Base-by-base conservation (phyloP, 2,888 invertebrate genomes). In the Stegophylla sp. region DNA sequence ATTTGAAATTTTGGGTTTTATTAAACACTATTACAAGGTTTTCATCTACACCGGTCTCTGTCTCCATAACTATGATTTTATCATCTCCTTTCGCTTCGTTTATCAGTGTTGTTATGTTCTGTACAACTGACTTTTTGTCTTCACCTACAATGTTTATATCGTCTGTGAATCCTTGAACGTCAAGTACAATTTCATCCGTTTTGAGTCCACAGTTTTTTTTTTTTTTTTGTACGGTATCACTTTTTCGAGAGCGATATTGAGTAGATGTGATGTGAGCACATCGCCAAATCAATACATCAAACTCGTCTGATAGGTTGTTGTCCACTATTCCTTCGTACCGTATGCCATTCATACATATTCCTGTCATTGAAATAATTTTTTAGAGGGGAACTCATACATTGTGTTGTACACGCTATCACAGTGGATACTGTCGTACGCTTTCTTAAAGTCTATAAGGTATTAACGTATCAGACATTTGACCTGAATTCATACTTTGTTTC, bases 1-100 rank as follows among this genome's bases (percentile, higher is more conserved):
- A 66, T 43, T 66, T 66, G 66, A 66, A 66, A 4, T 43, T 66
- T 66, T 66, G 43, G 10, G 66, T 45, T 66, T 66, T 66, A 20
- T 66, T 45, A 20, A 66, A 66, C 23, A 66, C 43, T 66, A 45
- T 45, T 66, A 43, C 12, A 43, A 66, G 43, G 66, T 43, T 23
- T 17, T 43, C 66, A 41, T 23, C 43, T 23, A 3, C 28, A 23
- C 43, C 43, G 23, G 9, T 45, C 12, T 20, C 20, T n/a, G n/a
- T 64, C 41, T 64, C 41, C 41, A 41, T 64, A 41, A 64, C 41
- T 64, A 41, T 10, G 64, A n/a, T 64, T 20, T 64, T 64, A 34
- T 64, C 64, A 43, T 43, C 10, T 64, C 10, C 2, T 64, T 66
- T 66, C 0, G 43, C 20, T 13, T 5, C 64, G 1, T 66, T 15